Conservation (phyloP, 2,113 vertebrate species). For the Gymnocephalus cernua region DNA sequence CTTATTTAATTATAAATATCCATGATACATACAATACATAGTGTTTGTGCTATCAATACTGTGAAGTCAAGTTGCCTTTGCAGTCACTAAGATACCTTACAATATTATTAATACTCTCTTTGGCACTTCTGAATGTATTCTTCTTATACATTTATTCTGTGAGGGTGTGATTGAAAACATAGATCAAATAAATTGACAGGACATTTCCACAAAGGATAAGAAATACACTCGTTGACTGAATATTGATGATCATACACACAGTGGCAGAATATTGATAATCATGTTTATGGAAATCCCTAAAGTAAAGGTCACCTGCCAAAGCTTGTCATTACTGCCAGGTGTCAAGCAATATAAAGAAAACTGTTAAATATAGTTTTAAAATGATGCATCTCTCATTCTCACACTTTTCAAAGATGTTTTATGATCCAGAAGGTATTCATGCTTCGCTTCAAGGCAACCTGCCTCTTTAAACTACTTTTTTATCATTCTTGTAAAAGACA, state of each 20-base stretch:
- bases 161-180: background rate
- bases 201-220: constrained; percentile 1
- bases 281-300: constrained; percentile 21
- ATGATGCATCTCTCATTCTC: constrained; percentile 28
- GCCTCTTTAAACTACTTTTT: constrained; percentile 30
- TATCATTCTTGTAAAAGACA: constrained; percentile 44
- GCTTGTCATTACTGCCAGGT: constrained; percentile 65
- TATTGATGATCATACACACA: background rate
- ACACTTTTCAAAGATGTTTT: constrained; percentile 59
- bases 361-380: constrained; percentile 63
- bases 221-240: background rate
- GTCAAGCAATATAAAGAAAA: constrained; percentile 55
- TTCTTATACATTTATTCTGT: background rate
- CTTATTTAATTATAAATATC: no score
- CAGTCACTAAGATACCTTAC: background rate
- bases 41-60: no score
- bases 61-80: no score
- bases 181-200: background rate
- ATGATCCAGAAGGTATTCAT: constrained; percentile 47
- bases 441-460: constrained; percentile 49
- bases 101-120: background rate
- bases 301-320: constrained; percentile 40
- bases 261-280: constrained; percentile 9
- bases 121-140: background rate
- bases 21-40: no score